Evolutionary conservation across 2,113 vertebrate species (phyloP), one percentile per base, ranked within the genome.

Genomic region (Thunnus maccoyii): DNA sequence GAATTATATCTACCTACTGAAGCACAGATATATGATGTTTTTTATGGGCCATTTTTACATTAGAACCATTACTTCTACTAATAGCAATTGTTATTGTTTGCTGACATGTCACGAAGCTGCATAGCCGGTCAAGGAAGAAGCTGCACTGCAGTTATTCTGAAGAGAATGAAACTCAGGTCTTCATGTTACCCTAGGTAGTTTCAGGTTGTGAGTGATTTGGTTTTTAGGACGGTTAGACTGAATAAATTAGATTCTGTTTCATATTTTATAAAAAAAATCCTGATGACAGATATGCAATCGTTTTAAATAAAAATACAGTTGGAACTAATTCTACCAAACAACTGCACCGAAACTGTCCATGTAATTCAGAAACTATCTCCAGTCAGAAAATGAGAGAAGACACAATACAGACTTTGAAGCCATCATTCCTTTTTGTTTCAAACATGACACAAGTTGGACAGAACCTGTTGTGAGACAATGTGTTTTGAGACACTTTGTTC

Each of bases 401-500:
- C 20, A 83, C 78, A 86, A 69, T 61, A 44, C 18, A 61, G 1
- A 17, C 77, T 90, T 90, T 89, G 57, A 89, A 88, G 68, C 62
- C 56, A 32, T 64, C 78, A 17, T 77, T 79, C 48, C 69, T 80
- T 90, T 88, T 88, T 77, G 78, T 90, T 88, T 88, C 55, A 79
- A 75, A 88, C 70, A 80, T 82, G 86, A 91, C 72, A 75, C 41
- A 78, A 82, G 69, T 72, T 73, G 62, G 65, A 88, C 77, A 61
- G 78, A 88, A 87, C 70, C 78, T 84, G 76, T 84, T 85, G 68
- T 85, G 87, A 88, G 83, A 91, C 83, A 81, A 67, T 86, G 78
- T 83, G 78, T 91, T 87, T 79, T 61, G 64, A 82, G 72, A 82
- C 74, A 87, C 89, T 89, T 92, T 93, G 89, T 92, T 93, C 88